Evolutionary conservation across 1,140 invertebrate genomes (phyloP), one percentile per base, ranked within the genome.

Genomic region (Drosophila pandora): DNA sequence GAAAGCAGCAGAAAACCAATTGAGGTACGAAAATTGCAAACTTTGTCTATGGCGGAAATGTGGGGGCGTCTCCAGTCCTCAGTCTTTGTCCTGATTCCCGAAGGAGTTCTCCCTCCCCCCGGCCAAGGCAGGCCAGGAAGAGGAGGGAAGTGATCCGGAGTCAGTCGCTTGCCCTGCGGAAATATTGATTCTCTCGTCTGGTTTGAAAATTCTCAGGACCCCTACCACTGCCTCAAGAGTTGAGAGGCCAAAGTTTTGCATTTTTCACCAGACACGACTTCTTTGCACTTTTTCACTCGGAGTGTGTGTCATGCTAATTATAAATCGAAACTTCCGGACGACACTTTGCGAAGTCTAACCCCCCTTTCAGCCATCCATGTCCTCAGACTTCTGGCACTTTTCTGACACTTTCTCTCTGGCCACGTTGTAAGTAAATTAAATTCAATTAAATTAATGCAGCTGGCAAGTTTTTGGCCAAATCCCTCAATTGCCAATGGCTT

Each of bases 301-400:
- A 83, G 79, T 88, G 79, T 88, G 83, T 88, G 83, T 88, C 83
- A 88, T 88, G 83, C 83, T 88, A 88, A 88, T 88, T 88, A 88
- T 88, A 88, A 88, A 89, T 88, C 79, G 84, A 88, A 88, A 88
- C 84, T 88, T 88, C 63, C 72, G 71, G 57, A 43, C 83, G 79
- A 89, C 83, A 88, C 83, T 88, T 88, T 88, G 84, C 88, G 84
- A 80, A 69, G 37, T 67, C 37, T 13, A 4, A 25, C 10, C 25
- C 17, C 43, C 2, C 2, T 22, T 12, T 37, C 22, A 17, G 12
- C 49, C 17, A 17, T 17, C 12, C 12, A 23, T 30, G 25, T 4
- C 47, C n/a, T 17, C 9, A 6, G 22, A 47, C 32, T 69, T 81
- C 45, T 73, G 70, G 56, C 65, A 85, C 61, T 85, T 87, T 78